These are phyloP conservation scores for Paradoxurus hermaphroditus DNA, from an alignment of 2,113 vertebrate species.

Conservation along the genomic window DNA sequence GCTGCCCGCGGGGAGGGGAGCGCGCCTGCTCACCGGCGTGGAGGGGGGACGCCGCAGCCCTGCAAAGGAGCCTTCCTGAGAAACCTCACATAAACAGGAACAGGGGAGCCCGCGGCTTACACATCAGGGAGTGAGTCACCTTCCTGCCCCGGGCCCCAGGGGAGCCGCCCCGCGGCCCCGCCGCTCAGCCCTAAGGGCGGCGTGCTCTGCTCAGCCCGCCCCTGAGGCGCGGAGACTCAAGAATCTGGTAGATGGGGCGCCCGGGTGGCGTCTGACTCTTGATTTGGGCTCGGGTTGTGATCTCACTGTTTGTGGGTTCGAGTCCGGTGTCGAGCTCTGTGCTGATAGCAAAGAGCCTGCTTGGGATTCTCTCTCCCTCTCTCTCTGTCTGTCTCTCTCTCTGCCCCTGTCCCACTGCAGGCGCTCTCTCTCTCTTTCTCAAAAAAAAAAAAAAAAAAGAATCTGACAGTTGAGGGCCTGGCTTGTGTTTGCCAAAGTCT, in stretches of 20 bases:
- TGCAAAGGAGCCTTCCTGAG: background rate
- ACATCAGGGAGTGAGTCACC: background rate
- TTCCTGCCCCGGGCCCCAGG: background rate
- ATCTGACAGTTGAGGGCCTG: rapidly evolving
- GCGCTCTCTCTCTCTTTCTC: too few species aligned
- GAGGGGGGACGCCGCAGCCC: rapidly evolving
- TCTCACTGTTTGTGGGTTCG: too few species aligned
- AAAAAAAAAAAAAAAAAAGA: too few species aligned
- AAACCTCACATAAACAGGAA: background rate
- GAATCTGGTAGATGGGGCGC: rapidly evolving
- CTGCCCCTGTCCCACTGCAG: too few species aligned
- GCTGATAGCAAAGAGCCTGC: too few species aligned
- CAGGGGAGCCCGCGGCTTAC: background rate
- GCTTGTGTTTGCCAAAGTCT: background rate
- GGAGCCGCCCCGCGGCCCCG: too few species aligned
- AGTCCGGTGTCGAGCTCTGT: too few species aligned
- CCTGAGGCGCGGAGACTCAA: background rate
- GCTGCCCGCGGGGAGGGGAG: background rate
- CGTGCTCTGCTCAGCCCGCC: background rate
- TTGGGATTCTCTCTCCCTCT: too few species aligned
- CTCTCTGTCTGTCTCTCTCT: too few species aligned
- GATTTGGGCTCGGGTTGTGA: too few species aligned
- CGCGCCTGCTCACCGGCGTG: background rate
- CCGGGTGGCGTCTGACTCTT: too few species aligned
- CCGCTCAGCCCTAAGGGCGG: background rate